Evolutionary conservation across 1,140 invertebrate genomes (phyloP).

Genomic region (Solen grandis): DNA sequence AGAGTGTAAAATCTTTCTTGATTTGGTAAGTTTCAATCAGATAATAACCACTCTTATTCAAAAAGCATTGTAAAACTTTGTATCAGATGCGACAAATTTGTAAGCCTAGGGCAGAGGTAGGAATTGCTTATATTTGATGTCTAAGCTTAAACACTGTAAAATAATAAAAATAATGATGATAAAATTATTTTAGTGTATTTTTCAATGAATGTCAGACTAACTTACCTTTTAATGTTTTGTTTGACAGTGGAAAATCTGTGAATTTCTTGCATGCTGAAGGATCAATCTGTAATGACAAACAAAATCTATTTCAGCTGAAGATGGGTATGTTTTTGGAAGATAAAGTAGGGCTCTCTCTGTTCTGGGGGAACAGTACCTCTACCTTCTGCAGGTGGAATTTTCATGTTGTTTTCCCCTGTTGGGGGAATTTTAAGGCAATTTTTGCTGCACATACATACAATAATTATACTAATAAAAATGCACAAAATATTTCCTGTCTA

Average conservation of each 20-base stretch:
- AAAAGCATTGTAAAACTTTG: neutral
- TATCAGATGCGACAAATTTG: neutral
- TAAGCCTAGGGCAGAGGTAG: neutral
- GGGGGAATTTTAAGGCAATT: neutral
- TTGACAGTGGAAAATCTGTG: constrained; percentile 90
- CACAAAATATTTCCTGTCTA: no score
- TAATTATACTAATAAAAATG: no score
- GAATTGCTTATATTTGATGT: neutral
- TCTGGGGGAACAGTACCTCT: no score
- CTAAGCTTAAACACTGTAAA: neutral
- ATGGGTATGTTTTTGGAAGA: neutral
- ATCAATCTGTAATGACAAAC: constrained; percentile 77
- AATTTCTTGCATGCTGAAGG: constrained; percentile 86
- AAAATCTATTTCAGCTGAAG: constrained; percentile 63
- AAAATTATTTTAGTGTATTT: neutral
- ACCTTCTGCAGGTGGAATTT: neutral
- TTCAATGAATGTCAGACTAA: constrained; percentile 3
- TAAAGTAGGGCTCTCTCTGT: neutral
- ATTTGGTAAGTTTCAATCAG: no score
- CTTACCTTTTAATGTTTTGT: constrained; percentile 86
- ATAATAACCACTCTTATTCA: neutral
- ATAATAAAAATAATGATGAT: neutral
- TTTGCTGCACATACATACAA: no score
- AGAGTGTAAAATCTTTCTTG: no score
- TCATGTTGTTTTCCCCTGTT: neutral